A percentile compares a stretch with the other conserved stretches of the same genome.
Evolutionary conservation across 2,888 invertebrate species (phyloP).

Genomic region (Athalia cordata): DNA sequence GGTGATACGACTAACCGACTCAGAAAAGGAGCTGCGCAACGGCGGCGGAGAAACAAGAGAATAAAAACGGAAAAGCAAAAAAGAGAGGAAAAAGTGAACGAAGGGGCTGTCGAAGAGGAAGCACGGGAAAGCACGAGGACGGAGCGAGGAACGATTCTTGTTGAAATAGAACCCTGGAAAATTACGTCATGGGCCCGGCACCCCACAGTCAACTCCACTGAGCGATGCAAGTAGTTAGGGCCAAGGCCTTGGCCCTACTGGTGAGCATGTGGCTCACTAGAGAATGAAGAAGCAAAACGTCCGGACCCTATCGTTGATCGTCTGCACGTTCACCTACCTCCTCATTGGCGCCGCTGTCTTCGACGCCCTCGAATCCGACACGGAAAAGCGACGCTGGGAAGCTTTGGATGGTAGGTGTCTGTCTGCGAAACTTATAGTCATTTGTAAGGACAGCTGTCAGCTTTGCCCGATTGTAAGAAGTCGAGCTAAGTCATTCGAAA

Average conservation of each 20-base stretch:
- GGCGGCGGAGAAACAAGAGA: slow-evolving; percentile 51
- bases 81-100: slow-evolving; percentile 45
- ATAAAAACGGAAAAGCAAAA: slow-evolving; percentile 39
- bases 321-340: slow-evolving; percentile 99
- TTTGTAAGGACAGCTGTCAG: no score
- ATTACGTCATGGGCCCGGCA: slow-evolving; percentile 65
- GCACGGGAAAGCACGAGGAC: slow-evolving; percentile 30
- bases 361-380: slow-evolving; percentile 98
- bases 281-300: slow-evolving; percentile 99
- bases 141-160: slow-evolving; percentile 22
- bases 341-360: slow-evolving; percentile 99
- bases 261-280: slow-evolving; percentile 81
- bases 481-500: no score
- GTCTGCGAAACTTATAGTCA: not conserved
- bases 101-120: slow-evolving; percentile 41
- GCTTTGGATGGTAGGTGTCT: slow-evolving; percentile 84
- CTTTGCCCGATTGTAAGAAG: no score
- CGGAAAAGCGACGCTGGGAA: slow-evolving; percentile 93
- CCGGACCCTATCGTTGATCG: slow-evolving; percentile 99
- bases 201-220: slow-evolving; percentile 67
- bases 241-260: slow-evolving; percentile 74
- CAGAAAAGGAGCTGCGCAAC: slow-evolving; percentile 47
- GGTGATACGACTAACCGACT: slow-evolving; percentile 47
- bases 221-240: slow-evolving; percentile 74
- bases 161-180: slow-evolving; percentile 21